Evolutionary conservation across 2,797 vertebrate species (phyloP).

Genomic region (Okamejei kenojei): DNA sequence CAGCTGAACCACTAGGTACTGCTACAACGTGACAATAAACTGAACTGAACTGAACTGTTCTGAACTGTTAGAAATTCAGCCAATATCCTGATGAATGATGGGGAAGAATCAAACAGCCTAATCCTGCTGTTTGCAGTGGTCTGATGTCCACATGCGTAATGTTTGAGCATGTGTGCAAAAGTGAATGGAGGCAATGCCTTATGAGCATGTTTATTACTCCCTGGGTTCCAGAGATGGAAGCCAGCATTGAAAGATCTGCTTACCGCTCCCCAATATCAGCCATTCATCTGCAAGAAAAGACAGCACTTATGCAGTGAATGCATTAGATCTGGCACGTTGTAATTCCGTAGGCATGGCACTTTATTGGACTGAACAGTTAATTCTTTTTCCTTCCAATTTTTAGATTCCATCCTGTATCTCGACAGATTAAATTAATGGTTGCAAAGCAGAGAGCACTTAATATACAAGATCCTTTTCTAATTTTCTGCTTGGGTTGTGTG

Average conservation of each 20-base stretch:
- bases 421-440: neutral
- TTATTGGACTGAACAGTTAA: neutral
- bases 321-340: neutral
- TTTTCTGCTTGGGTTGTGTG: neutral
- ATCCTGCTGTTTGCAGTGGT: too few species aligned
- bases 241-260: neutral
- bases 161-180: neutral
- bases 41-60: too few species aligned
- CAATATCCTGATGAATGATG: too few species aligned
- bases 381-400: neutral
- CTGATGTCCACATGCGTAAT: neutral
- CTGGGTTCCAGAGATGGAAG: neutral
- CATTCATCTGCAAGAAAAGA: neutral
- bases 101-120: too few species aligned
- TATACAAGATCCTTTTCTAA: neutral
- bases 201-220: neutral
- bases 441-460: neutral
- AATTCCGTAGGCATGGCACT: neutral
- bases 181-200: neutral
- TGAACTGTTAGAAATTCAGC: too few species aligned
- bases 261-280: neutral
- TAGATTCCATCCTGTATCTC: neutral
- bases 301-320: neutral
- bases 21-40: too few species aligned
- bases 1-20: too few species aligned